These are phyloP conservation scores for Elanoides forficatus DNA, from an alignment of 2,113 vertebrate genomes.

Conservation along the genomic window DNA sequence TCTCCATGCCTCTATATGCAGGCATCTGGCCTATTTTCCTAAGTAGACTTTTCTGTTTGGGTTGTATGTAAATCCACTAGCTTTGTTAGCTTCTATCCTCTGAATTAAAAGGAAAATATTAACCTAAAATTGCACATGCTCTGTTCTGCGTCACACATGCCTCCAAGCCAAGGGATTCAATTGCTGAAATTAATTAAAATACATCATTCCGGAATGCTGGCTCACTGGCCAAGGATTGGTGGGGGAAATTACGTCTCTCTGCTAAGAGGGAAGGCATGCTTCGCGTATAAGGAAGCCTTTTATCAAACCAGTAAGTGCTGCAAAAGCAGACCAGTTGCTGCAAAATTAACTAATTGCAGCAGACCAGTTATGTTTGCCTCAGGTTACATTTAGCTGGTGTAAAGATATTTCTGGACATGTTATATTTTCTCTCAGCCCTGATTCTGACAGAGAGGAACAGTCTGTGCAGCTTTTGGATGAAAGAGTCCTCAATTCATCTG, in stretches of 20 bases:
- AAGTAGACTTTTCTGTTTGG: neutral
- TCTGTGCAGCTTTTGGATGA: neutral
- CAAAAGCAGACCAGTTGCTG: neutral
- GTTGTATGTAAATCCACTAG: neutral
- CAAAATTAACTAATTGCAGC: neutral
- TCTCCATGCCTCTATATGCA: neutral
- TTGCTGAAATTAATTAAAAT: slow-evolving; percentile 68
- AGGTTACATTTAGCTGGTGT: neutral
- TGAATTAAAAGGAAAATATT: neutral
- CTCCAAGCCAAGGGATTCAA: slow-evolving; percentile 36
- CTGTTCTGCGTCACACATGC: neutral
- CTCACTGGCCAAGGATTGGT: slow-evolving; percentile 44
- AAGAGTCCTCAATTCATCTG: neutral
- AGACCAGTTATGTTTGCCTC: neutral
- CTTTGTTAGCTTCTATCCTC: neutral
- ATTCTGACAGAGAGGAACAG: neutral
- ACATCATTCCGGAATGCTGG: slow-evolving; percentile 64
- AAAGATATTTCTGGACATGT: neutral
- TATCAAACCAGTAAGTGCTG: neutral
- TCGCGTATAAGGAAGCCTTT: neutral
- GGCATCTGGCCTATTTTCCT: neutral
- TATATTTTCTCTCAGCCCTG: neutral
- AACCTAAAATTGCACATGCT: slow-evolving; percentile 27
- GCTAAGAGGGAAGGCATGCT: neutral
- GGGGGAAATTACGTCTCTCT: slow-evolving; percentile 56